These are phyloP conservation scores for Standfussiana lucernea DNA, from an alignment of 2,888 invertebrate species.

Conservation along the genomic window DNA sequence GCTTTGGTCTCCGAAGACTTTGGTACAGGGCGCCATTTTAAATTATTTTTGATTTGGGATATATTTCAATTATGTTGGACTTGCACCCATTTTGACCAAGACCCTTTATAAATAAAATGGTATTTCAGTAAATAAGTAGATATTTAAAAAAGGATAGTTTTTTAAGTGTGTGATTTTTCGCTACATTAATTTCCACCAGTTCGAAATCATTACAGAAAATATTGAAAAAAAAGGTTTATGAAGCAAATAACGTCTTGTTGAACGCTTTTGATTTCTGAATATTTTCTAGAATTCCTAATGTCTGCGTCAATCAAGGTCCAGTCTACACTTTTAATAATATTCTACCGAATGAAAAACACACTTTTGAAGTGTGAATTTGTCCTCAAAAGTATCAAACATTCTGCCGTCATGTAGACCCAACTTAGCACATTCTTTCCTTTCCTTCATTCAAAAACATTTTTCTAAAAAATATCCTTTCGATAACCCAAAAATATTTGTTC, in stretches of 20 bases:
- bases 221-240: not conserved
- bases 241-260: not conserved
- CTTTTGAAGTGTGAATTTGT: constrained; percentile 4
- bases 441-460: constrained; percentile 7
- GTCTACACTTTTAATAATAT: not conserved
- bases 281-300: constrained; percentile 13
- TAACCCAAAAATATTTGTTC: constrained; percentile 35
- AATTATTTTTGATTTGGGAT: not conserved
- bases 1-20: not conserved
- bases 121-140: not conserved
- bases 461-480: constrained; percentile 31
- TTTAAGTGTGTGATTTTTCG: not conserved
- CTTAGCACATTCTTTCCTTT: constrained; percentile 17
- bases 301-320: constrained; percentile 18
- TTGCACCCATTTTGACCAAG: not conserved
- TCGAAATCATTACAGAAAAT: no score
- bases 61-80: not conserved
- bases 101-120: not conserved
- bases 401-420: constrained; percentile 24
- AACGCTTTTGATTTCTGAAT: not conserved
- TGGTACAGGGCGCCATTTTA: not conserved
- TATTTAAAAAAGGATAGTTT: not conserved
- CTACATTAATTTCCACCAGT: not conserved
- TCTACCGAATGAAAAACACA: not conserved
- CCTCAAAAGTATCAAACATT: not conserved